Evolutionary conservation across 2,888 invertebrate species (phyloP).

Genomic region (Hydroisotoma schaefferi): DNA sequence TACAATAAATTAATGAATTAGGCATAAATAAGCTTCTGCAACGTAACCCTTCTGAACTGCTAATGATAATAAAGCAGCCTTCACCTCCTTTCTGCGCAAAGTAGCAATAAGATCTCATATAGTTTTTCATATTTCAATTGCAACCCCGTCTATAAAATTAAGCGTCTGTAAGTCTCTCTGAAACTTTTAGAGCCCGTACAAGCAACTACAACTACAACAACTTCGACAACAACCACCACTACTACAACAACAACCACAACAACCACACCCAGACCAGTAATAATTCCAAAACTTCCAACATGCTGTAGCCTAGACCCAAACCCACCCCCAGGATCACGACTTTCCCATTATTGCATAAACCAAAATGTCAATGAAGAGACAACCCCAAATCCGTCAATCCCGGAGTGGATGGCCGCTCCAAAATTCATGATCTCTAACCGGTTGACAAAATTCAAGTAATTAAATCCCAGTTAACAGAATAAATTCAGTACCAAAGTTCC

Average conservation of each 20-base stretch:
- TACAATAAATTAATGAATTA: no score
- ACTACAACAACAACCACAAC: slow-evolving; percentile 13
- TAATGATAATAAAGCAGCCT: no score
- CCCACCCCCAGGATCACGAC: slow-evolving; percentile 17
- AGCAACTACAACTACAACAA: slow-evolving; percentile 13
- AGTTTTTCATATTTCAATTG: no score
- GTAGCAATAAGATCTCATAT: no score
- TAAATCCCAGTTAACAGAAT: background rate
- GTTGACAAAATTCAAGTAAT: slow-evolving; percentile 25
- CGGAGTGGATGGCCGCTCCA: slow-evolving; percentile 33
- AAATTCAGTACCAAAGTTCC: background rate
- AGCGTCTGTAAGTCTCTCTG: no score
- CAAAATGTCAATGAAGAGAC: background rate
- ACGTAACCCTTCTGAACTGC: no score
- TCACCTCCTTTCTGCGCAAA: no score
- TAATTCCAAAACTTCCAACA: slow-evolving; percentile 19
- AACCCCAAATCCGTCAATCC: background rate
- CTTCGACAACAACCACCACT: slow-evolving; percentile 12
- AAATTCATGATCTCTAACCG: slow-evolving; percentile 29
- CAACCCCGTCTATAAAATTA: no score
- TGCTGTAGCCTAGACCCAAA: slow-evolving; percentile 30
- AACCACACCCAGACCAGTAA: slow-evolving; percentile 3
- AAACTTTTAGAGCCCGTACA: no score
- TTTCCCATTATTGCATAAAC: slow-evolving; percentile 24
- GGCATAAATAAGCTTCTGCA: no score